Base-by-base conservation (phyloP, 2,888 invertebrate genomes). In the Dendrolimus pini region DNA sequence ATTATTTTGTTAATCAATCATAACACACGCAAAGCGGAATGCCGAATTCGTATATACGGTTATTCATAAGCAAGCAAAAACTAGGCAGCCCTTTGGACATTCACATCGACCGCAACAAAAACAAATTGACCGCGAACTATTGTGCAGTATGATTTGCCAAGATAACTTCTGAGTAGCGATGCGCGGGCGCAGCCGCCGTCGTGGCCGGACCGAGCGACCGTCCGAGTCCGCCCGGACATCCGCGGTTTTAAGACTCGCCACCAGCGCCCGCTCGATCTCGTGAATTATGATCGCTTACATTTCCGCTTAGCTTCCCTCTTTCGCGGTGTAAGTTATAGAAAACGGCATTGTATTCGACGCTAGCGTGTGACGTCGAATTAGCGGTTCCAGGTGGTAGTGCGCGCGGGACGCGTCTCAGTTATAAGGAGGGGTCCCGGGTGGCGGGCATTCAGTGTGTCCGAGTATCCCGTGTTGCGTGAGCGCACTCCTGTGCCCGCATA, bases 371-470 rank as follows among this genome's bases (percentile, higher is more conserved):
- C 60, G 59, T 63, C 79, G 80, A 64, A 61, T 73, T 70, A 72
- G 74, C 73, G 75, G 77, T 72, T 75, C 76, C 68, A 70, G 76
- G 71, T 72, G 67, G 78, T 83, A 81, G 82, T 77, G 77, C 72
- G 82, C 81, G 84, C 84, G 87, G 89, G 89, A 87, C 82, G 83
- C 84, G 80, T 80, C 83, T 81, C 80, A 77, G 82, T 85, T 89
- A 89, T 86, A 89, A 89, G 88, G 83, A 83, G 88, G 85, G 85
- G 86, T 85, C 84, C 89, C 79, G 87, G 78, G 77, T 77, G 80
- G 78, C 89, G 85, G 88, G 89, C 87, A 88, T 78, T 88, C 89
- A 89, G 89, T 89, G 85, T 85, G 83, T 85, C 88, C 82, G 82
- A 79, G 86, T 85, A 82, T 89, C 89, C 88, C 83, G 88, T 86